Evolutionary conservation across 64 coral and sea anemone species (phyloP).

Genomic region (Montipora foliosa): DNA sequence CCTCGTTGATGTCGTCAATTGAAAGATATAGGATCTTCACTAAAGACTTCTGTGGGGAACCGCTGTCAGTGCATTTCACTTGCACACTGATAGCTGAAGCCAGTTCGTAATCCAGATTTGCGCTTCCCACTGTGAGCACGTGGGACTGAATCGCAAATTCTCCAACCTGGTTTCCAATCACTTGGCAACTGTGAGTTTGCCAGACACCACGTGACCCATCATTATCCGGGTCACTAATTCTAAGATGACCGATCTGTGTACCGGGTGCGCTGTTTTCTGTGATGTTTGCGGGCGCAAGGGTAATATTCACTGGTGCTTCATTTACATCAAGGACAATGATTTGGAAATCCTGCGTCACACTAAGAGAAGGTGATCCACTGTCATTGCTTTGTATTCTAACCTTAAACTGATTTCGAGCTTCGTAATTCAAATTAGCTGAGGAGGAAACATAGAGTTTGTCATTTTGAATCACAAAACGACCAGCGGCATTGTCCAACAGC

Average conservation of each 20-base stretch:
- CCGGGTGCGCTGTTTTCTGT: conserved; percentile 76
- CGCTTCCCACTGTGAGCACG: conserved; percentile 37
- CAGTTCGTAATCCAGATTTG: conserved; percentile 63
- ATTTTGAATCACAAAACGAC: conserved; percentile 72
- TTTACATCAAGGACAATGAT: conserved; percentile 72
- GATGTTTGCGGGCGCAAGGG: conserved; percentile 50
- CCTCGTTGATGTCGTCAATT: conserved; percentile 85
- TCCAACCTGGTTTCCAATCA: conserved; percentile 57
- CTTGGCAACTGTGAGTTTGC: conserved; percentile 70
- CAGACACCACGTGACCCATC: conserved; percentile 55
- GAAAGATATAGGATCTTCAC: conserved; percentile 35
- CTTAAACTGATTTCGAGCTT: conserved; percentile 58
- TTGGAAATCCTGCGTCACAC: conserved; percentile 31
- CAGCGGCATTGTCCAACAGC: conserved; percentile 65
- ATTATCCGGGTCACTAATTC: conserved; percentile 76
- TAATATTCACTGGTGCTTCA: conserved; percentile 75
- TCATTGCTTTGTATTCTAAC: conserved; percentile 56
- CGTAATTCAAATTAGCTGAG: conserved; percentile 72
- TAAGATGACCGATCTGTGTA: conserved; percentile 72
- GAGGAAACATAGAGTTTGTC: conserved; percentile 82
- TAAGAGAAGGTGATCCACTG: conserved; percentile 53
- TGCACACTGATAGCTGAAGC: conserved; percentile 21
- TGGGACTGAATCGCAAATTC: conserved; percentile 66
- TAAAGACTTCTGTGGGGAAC: conserved; percentile 34
- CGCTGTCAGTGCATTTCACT: conserved; percentile 74